These are phyloP conservation scores for Rhinopomastus cyanomelas DNA, from an alignment of 2,113 vertebrate species.

Conservation along the genomic window DNA sequence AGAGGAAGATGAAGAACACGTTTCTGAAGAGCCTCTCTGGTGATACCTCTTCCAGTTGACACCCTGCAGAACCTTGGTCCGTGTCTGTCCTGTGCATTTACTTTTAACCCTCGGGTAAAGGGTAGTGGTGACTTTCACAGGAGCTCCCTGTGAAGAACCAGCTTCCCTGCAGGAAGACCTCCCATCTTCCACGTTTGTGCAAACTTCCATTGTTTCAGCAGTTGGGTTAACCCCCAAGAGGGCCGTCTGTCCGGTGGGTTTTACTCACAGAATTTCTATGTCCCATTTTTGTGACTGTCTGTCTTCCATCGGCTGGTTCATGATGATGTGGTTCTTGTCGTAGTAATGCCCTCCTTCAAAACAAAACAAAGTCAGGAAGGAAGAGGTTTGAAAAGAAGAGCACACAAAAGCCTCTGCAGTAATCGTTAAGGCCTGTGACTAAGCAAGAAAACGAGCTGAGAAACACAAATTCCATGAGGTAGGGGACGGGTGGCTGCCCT, in stretches of 20 bases:
- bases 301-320: constrained; percentile 64
- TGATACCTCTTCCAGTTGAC: neutral
- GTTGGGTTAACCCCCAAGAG: neutral
- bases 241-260: neutral
- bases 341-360: constrained; percentile 78
- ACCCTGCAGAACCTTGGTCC: neutral
- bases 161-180: neutral
- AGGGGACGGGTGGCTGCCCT: too few species aligned
- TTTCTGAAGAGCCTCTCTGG: neutral
- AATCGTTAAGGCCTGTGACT: neutral
- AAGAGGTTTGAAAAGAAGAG: neutral
- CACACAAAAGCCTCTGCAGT: neutral
- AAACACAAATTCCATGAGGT: too few species aligned
- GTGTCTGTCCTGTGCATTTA: neutral
- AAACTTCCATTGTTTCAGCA: neutral
- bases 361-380: constrained; percentile 9
- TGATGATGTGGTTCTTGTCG: constrained; percentile 77
- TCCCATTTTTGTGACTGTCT: constrained; percentile 80
- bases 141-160: neutral
- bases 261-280: constrained; percentile 77
- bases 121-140: neutral
- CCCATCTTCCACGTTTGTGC: neutral
- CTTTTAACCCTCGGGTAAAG: neutral
- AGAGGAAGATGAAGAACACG: neutral
- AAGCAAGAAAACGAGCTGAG: neutral